These are phyloP conservation scores for Apodemus speciosus DNA, from an alignment of 2,113 vertebrate species.

Conservation along the genomic window DNA sequence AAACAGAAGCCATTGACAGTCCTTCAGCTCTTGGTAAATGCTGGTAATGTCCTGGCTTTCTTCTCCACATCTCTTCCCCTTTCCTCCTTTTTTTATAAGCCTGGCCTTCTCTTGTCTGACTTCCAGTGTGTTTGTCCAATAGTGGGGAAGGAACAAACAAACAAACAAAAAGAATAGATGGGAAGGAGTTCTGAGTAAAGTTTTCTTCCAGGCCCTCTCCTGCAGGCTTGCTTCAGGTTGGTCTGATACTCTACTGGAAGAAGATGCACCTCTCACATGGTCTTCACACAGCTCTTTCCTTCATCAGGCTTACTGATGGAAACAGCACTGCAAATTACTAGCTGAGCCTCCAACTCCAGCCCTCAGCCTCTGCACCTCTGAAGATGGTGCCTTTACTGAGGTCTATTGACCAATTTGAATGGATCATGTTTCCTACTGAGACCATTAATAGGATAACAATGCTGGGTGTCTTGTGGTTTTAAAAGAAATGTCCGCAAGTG, in stretches of 20 bases:
- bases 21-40: neutral
- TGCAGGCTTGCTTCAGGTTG: neutral
- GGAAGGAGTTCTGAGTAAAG: neutral
- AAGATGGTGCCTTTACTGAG: neutral
- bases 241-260: neutral
- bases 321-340: neutral
- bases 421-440: neutral
- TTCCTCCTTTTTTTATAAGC: neutral
- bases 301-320: neutral
- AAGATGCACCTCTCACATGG: neutral
- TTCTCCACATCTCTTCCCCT: neutral
- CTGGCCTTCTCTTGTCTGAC: neutral
- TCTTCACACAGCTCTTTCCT: neutral
- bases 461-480: neutral
- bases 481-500: constrained; percentile 38
- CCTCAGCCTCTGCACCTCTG: neutral
- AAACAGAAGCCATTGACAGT: neutral
- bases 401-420: neutral
- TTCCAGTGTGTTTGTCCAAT: neutral
- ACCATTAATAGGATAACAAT: neutral
- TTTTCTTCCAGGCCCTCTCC: neutral
- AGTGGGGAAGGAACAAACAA: neutral
- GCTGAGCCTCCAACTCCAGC: neutral
- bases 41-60: neutral
- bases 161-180: neutral